Conservation (phyloP, 2,113 vertebrate genomes). For the Corydoras maculifer region DNA sequence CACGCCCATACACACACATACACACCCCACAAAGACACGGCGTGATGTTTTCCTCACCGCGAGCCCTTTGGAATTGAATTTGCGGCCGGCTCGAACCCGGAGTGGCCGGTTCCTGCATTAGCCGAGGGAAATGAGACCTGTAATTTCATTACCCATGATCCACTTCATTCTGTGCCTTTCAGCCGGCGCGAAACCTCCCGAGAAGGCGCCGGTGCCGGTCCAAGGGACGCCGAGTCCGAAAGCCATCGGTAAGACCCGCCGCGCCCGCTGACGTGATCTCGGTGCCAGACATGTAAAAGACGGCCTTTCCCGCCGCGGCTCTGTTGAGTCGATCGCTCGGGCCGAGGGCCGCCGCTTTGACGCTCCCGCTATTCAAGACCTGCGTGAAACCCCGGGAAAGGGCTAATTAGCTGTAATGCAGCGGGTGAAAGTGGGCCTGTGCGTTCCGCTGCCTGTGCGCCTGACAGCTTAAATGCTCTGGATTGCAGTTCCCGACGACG, state of each 20-base stretch:
- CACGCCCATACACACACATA: neutral
- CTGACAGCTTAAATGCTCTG: constrained; percentile 26
- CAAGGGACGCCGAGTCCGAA: constrained; percentile 89
- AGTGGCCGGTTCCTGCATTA: neutral
- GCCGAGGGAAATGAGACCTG: constrained; percentile 29
- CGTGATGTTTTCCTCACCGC: neutral
- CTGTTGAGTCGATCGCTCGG: neutral
- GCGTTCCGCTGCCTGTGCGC: neutral
- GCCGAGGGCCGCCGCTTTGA: neutral
- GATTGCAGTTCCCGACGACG: constrained; percentile 83
- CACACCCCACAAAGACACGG: neutral
- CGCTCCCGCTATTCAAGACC: neutral
- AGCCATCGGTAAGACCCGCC: constrained; percentile 75
- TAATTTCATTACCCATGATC: constrained; percentile 36
- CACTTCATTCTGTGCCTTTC: constrained; percentile 53
- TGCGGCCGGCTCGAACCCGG: neutral
- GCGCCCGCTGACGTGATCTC: too few relatives aligned
- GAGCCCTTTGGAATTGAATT: constrained; percentile 18
- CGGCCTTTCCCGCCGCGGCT: neutral
- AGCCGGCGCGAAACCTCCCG: constrained; percentile 90
- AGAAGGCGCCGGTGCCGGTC: constrained; percentile 81
- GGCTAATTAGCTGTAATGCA: constrained; percentile 15
- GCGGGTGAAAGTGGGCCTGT: neutral
- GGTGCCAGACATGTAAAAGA: neutral
- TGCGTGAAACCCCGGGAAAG: neutral